Conservation (phyloP, 2,888 invertebrate species). For the Mythimna impura region DNA sequence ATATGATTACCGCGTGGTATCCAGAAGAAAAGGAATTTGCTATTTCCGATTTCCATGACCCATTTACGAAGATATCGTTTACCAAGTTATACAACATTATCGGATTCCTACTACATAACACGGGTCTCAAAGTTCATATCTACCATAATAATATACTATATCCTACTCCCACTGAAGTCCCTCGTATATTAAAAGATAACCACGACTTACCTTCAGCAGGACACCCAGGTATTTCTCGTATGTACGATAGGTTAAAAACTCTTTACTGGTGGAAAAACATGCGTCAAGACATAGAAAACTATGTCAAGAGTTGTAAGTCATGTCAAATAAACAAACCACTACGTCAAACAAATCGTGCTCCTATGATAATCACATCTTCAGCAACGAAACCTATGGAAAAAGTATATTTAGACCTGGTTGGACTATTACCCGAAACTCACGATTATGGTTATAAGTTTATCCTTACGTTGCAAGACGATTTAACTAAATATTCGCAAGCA, state of each 20-base stretch:
- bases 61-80: too few relatives aligned
- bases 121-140: background rate
- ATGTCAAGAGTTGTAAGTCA: background rate
- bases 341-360: background rate
- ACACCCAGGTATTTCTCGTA: background rate
- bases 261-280: slow-evolving; percentile 1
- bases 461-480: too few relatives aligned
- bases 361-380: background rate
- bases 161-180: background rate
- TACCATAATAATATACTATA: background rate
- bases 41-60: too few relatives aligned
- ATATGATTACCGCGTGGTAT: too few relatives aligned
- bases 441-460: too few relatives aligned
- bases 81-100: background rate
- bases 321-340: background rate
- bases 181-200: background rate
- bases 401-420: background rate
- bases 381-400: background rate
- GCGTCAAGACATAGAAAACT: background rate
- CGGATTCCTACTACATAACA: background rate
- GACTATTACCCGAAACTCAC: too few relatives aligned
- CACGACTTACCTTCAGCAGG: background rate
- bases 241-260: background rate
- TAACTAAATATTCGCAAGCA: too few relatives aligned
- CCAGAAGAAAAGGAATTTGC: too few relatives aligned